Evolutionary conservation across 2,888 invertebrate species (phyloP), one percentile per base, ranked within the genome.

Genomic region (Dryadula phaetusa): DNA sequence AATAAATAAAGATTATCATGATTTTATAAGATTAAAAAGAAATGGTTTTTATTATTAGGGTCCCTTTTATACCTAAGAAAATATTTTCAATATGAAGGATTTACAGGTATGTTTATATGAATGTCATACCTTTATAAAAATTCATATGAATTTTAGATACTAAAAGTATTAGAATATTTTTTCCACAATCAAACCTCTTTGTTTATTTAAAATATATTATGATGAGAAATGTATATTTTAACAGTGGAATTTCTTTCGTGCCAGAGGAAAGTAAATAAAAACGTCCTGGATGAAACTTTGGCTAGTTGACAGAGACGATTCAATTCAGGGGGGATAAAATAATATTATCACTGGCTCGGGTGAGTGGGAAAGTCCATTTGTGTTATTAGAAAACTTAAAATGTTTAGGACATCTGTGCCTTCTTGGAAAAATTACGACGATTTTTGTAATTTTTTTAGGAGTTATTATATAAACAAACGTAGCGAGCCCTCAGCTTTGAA

Each of bases 321-420:
- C 73, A 75, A 75, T 75, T 72, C 76, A 70, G 74, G 74, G 77
- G 79, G 79, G 76, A 78, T 76, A 77, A 76, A 80, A 84, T 81
- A 85, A 85, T 85, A 83, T 81, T 83, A 81, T 82, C 80, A 79
- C 76, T 77, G 74, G 74, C 69, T 74, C 72, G 76, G 71, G 69
- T 74, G 74, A 81, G 77, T 79, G 78, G 78, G 77, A 79, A 80
- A 77, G 77, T 80, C 80, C 83, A 83, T 84, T 83, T 82, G 80
- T 78, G 72, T 82, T 83, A 82, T 83, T 82, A 82, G 75, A 82
- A 79, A 82, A 77, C 78, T 77, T 77, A 76, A 76, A 73, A 74
- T 76, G 72, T 72, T 73, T 67, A 77, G 72, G 74, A 74, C 76
- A 77, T 77, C 76, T 77, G 77, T 74, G 77, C 58, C 73, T 69